phyloP scores from a whole-genome alignment of 2,797 vertebrate genomes.

The Merluccius polli region DNA sequence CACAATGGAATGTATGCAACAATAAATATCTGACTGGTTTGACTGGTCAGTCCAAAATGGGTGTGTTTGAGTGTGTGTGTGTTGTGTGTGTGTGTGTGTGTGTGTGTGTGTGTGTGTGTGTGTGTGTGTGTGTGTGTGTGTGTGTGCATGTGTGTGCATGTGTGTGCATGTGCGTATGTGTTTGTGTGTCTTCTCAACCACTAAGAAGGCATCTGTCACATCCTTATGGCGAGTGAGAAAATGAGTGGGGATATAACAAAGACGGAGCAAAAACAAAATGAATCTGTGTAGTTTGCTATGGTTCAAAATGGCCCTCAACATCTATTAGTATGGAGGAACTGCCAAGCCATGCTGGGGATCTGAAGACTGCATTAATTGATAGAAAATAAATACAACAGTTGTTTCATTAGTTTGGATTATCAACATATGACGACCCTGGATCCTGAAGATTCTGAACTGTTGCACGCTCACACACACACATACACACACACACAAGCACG shows the following conservation, averaged over 20 bases:
- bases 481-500: not conserved
- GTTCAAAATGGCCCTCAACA: not conserved
- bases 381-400: not conserved
- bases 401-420: not conserved
- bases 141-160: too few relatives aligned
- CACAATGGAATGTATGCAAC: not conserved
- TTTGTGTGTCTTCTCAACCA: constrained; percentile 45
- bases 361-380: not conserved
- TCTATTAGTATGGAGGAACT: not conserved
- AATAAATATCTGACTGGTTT: too few relatives aligned
- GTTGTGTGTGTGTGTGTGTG: too few relatives aligned
- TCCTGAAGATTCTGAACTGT: too few relatives aligned
- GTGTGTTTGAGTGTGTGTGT: too few relatives aligned
- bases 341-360: too few relatives aligned
- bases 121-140: too few relatives aligned
- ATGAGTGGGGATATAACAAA: constrained; percentile 4
- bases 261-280: constrained; percentile 19
- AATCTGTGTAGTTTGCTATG: not conserved
- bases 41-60: too few relatives aligned
- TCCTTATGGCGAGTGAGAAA: constrained; percentile 51
- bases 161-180: not conserved
- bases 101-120: too few relatives aligned
- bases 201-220: constrained; percentile 58
- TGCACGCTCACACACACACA: not conserved
- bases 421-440: not conserved